Base-by-base conservation (phyloP, 35 echinoderm and acorn worm genomes). In the Hemicentrotus pulcherrimus region DNA sequence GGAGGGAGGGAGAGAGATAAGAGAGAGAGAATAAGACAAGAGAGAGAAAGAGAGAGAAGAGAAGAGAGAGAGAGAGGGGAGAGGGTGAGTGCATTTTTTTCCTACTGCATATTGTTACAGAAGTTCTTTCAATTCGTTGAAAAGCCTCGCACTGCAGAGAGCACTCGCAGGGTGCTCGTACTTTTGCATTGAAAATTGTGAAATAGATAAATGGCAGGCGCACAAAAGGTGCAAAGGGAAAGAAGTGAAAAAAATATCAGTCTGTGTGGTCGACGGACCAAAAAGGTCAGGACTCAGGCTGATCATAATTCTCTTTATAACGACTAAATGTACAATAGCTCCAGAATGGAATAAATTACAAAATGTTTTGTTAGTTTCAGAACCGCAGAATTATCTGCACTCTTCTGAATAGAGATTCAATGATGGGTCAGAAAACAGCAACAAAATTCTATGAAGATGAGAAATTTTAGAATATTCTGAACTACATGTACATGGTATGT, bases 211-310 rank as follows among this genome's bases (percentile, higher is more conserved):
- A 93, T 93, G 91, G 91, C 30, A 48, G 91, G 30, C 32, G 45
- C 45, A 93, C 91, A 93, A 93, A 93, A 31, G 46, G 46, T 31
- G 46, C 30, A 58, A 4, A 47, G 22, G 46, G 48, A 93, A 93
- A 31, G 91, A 93, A 31, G 46, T 47, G 91, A 93, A 93, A 93
- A 93, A 93, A 93, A 93, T 47, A 93, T 93, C 91, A 93, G 91
- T 93, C 45, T 93, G 91, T 93, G 91, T 93, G 91, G 91, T 93
- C 91, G 91, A 6, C 14, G 91, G 91, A 93, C 91, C 91, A 50
- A 58, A 93, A 93, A 93, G 91, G 91, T 93, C 91, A 93, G 91
- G 91, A 47, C 46, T 31, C n/a, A 18, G 45, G 91, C 48, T 93
- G 48, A 93, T 93, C 91, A 93, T 10, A 58, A 47, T 93, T 58